phyloP scores from a whole-genome alignment of 2,888 invertebrate genomes.

The Plagodis pulveraria region DNA sequence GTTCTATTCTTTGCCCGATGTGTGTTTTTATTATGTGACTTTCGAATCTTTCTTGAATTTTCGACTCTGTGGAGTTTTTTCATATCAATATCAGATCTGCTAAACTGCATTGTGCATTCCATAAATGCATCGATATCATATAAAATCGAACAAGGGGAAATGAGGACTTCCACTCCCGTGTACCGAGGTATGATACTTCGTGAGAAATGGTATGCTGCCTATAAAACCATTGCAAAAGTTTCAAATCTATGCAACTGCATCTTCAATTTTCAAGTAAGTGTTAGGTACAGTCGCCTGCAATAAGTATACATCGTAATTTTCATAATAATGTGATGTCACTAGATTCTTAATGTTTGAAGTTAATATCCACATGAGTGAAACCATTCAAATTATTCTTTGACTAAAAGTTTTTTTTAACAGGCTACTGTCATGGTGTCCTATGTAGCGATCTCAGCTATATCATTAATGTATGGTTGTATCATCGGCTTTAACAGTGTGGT shows the following conservation, averaged over 20 bases:
- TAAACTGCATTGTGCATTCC: neutral
- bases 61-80: neutral
- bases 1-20: neutral
- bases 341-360: no score
- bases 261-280: constrained; percentile 29
- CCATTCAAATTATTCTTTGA: no score
- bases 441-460: neutral
- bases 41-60: neutral
- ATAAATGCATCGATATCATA: neutral
- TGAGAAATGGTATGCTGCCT: constrained; percentile 47
- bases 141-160: neutral
- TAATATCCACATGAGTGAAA: no score
- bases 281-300: neutral
- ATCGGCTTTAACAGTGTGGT: neutral
- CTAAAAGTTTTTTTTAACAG: neutral
- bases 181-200: constrained; percentile 7
- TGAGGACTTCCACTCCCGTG: neutral
- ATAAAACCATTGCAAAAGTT: constrained; percentile 40
- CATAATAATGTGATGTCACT: no score
- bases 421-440: neutral
- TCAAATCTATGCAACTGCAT: constrained; percentile 45
- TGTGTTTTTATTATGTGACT: neutral
- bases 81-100: neutral
- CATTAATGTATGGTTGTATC: neutral
- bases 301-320: no score